Base-by-base conservation (phyloP, 1,140 invertebrate species). In the Orussus abietinus region DNA sequence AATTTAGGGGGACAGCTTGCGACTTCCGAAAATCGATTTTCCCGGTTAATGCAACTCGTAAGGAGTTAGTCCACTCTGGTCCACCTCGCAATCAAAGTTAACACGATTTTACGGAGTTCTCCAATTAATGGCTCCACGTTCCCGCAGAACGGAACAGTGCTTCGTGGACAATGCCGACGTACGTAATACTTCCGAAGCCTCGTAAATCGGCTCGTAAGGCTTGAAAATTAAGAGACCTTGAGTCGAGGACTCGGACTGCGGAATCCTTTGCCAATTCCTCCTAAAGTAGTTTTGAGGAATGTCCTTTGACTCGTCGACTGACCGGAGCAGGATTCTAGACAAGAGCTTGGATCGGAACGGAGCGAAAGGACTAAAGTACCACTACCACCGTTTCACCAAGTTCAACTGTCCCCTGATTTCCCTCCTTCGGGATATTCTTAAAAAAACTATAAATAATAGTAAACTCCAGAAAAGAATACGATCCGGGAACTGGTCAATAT, bases 11-110 rank as follows among this genome's bases (percentile, higher is more conserved):
- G 39, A 49, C 40, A 47, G 40, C 42, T 34, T 48, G 49, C 45
- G 45, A 51, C 48, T n/a, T 47, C 25, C 49, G 38, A 38, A 51
- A 55, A 51, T 44, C 36, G 41, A 47, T 51, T 55, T 43, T 51
- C 51, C 44, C 46, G 44, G 40, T 46, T 55, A 51, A 55, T 55
- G 38, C 44, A 55, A 45, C 51, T 51, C 18, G 38, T 41, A 41
- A 39, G 37, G 32, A 51, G 42, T 34, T 55, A 47, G 49, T 44
- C 46, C 49, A 55, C 41, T 55, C 49, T 42, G 21, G 25, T 45
- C 52, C 38, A 32, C 38, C 47, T 41, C 49, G 40, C 41, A 51
- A 48, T 41, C 50, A 44, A 44, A 49, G 43, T 49, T 49, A 51
- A 38, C 43, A 49, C 36, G 39, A 45, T 51, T 48, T 47, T 47